phyloP scores from a whole-genome alignment of 1,140 invertebrate species.

The Rhagoletis pomonella region DNA sequence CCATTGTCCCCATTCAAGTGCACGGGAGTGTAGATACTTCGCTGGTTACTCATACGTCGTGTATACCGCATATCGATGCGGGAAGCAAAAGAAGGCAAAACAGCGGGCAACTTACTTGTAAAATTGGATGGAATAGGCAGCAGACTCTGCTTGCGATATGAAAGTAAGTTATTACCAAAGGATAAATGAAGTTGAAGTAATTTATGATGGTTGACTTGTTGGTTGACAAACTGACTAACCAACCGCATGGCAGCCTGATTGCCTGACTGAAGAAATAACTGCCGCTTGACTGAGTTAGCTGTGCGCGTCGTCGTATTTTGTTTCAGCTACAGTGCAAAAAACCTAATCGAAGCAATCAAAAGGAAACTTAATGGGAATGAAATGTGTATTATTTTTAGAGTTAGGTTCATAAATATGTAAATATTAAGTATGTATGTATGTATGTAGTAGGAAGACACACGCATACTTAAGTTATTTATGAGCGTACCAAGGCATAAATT shows the following conservation, averaged over 20 bases:
- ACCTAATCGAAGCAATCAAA: background rate
- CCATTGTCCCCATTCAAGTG: no score
- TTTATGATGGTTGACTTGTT: constrained; percentile 38
- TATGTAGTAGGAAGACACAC: no score
- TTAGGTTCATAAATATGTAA: background rate
- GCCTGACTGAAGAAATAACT: constrained; percentile 44
- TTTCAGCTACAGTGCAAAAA: constrained; percentile 2
- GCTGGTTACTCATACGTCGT: constrained; percentile 5
- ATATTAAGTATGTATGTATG: background rate
- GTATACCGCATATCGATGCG: background rate
- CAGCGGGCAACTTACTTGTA: background rate
- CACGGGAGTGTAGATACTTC: background rate
- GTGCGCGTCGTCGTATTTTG: no score
- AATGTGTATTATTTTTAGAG: constrained; percentile 1
- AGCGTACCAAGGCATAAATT: no score
- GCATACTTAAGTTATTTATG: no score
- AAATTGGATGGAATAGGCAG: background rate
- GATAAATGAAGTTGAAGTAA: constrained; percentile 51
- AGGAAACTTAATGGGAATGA: background rate
- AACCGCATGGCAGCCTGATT: no score
- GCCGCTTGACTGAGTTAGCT: constrained; percentile 22
- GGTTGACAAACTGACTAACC: constrained; percentile 33
- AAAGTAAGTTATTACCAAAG: background rate
- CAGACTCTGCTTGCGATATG: background rate
- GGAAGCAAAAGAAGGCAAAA: background rate